Base-by-base conservation (phyloP, 2,113 vertebrate species). In the Stictonetta naevosa region DNA sequence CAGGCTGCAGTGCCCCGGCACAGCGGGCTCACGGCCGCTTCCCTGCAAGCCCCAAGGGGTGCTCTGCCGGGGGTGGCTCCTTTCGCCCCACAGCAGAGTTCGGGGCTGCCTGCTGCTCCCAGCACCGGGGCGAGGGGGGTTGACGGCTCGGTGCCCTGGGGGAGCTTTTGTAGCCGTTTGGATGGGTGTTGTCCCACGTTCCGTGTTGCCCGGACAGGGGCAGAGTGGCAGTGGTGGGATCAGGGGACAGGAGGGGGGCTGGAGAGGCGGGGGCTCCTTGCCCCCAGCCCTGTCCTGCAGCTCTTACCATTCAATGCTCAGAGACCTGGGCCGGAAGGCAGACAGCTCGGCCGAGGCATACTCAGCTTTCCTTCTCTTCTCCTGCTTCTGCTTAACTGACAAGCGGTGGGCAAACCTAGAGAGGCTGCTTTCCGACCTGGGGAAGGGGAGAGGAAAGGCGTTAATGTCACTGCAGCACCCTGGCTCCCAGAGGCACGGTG, bases 241-340 rank as follows among this genome's bases (percentile, higher is more conserved):
- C 34, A 83, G 48, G 36, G 56, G 22, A n/a, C 50, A 71, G 68
- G 34, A 63, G 7, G 53, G 66, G 1, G 7, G n/a, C 67, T 53
- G 76, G 63, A 69, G 74, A 84, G 62, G 72, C 44, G 67, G 69
- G 12, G 87, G 29, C n/a, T 90, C 29, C 62, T 48, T 66, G 72
- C 26, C 58, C 46, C 69, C 94, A 86, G 75, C n/a, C 71, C 80
- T 60, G 36, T 36, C 64, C 90, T 92, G 88, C 75, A 71, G 85
- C 94, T 97, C 98, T 98, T 98, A 99, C 98, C 98, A 99, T 98
- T 99, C 99, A 95, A 99, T 97, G 95, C 99, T 99, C 66, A 99
- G 98, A 88, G 99, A 99, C 92, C 99, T 98, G 97, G 98, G 98
- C 96, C 98, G 98, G 97, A 98, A 99, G 91, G 98, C 96, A 36